Evolutionary conservation across 2,113 vertebrate genomes (phyloP), one percentile per base, ranked within the genome.

Genomic region (Pavo muticus): DNA sequence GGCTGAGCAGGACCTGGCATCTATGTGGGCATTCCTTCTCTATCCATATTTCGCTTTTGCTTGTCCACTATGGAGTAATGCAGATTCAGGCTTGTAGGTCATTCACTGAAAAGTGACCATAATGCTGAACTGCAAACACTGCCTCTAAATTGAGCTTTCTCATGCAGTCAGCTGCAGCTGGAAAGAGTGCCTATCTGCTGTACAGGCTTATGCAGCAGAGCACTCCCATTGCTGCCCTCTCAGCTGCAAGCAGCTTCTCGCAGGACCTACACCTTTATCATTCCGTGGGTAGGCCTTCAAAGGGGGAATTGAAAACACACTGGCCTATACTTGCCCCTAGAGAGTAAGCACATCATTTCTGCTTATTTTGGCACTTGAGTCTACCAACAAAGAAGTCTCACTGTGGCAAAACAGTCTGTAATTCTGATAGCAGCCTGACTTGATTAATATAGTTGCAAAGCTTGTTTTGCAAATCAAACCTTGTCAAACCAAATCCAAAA

Each of bases 341-440:
- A 77, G 67, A 90, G 82, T 57, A 93, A 83, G n/a, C 7, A 1
- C n/a, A 72, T 93, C 30, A 60, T 87, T 92, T 94, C 79, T 92
- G 91, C 84, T 96, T 95, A 25, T 93, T 96, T 97, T 95, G 85
- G 77, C 93, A 83, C 50, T 81, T 30, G 14, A 87, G 29, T 39
- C 83, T 92, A 84, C 63, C 59, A 86, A 75, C 39, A 88, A 71
- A 91, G 71, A 40, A 44, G 37, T 72, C 64, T 64, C 78, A 72
- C 57, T 79, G 76, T 80, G 64, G 70, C 87, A 96, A 92, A 95
- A 81, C 76, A 74, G 59, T 50, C 45, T 90, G 84, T 85, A 60
- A 74, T 83, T 77, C 61, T 74, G 39, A 56, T 50, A 74, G 50
- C 54, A 79, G 39, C 9, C 61, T 90, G 47, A 56, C 73, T 84